phyloP scores from a whole-genome alignment of 2,888 invertebrate species.

The Tinea pellionella region DNA sequence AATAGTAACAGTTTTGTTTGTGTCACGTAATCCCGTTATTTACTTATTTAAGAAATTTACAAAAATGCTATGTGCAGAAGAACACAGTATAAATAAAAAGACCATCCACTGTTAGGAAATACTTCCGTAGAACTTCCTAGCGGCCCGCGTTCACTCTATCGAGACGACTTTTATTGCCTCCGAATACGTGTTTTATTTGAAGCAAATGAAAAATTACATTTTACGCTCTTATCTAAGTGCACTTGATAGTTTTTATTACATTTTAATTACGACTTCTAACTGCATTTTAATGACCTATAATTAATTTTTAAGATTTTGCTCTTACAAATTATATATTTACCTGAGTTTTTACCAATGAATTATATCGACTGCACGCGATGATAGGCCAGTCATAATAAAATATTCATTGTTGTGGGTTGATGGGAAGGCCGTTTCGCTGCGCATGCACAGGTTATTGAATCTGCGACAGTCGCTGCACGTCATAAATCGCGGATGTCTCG shows the following conservation, averaged over 20 bases:
- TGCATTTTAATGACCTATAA: background rate
- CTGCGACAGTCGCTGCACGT: slow-evolving; percentile 28
- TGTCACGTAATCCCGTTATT: background rate
- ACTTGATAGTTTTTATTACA: background rate
- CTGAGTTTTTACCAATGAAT: background rate
- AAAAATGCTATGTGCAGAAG: slow-evolving; percentile 17
- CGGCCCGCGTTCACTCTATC: slow-evolving; percentile 8
- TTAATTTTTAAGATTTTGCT: background rate
- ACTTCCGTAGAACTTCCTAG: slow-evolving; percentile 29
- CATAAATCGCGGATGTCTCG: slow-evolving; percentile 33
- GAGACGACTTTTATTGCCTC: slow-evolving; percentile 8
- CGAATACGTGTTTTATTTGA: slow-evolving; percentile 6
- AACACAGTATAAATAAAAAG: slow-evolving; percentile 23
- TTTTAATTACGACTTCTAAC: background rate
- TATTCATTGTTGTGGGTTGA: slow-evolving; percentile 6
- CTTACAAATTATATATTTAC: background rate
- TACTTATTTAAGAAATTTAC: background rate
- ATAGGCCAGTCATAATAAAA: slow-evolving; percentile 1
- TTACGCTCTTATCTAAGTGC: background rate
- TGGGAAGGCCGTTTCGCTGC: slow-evolving; percentile 5
- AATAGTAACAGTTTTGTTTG: background rate
- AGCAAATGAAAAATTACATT: slow-evolving; percentile 6
- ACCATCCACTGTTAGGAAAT: slow-evolving; percentile 26
- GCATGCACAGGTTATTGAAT: slow-evolving; percentile 21
- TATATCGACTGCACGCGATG: background rate